Base-by-base conservation (phyloP, 2,888 invertebrate species). In the Pemphredon lugubris region DNA sequence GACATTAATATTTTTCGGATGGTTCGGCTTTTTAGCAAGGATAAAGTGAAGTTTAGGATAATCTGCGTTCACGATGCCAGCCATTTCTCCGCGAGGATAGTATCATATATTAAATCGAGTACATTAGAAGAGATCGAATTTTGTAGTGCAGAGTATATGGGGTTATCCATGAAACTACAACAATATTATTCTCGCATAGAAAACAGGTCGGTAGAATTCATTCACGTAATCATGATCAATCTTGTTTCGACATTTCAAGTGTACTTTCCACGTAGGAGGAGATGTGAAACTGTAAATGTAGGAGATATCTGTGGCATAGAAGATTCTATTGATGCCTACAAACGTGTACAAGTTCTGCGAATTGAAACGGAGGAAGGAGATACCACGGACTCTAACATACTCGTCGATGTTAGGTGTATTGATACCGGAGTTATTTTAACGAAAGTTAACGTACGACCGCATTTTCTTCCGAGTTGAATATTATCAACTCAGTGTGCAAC, bases 301-400 rank as follows among this genome's bases (percentile, higher is more conserved):
- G 94, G 94, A 0, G 92, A 92, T 69, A 70, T 93, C 7, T 94
- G 93, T 82, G 92, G 92, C 6, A 91, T 92, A 14, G 92, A 91
- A 77, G 89, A 89, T 26, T 90, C 80, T 23, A 68, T 75, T 83
- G 90, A 88, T 67, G 90, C 90, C 59, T 94, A 91, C 81, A 90
- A 90, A 48, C 90, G 94, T 60, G 93, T 93, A 64, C 91, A 91
- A 86, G 90, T 94, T 0, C 63, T 92, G 0, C 91, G 91, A 78
- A 87, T 93, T 32, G 90, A 84, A 21, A 42, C 14, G 9, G 89
- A 77, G 81, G 73, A 47, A 57, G 85, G 65, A 71, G 83, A 65
- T 58, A 75, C 68, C 55, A 77, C 87, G 3, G 74, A 71, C n/a
- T n/a, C n/a, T n/a, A n/a, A n/a, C n/a, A n/a, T n/a, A 26, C 58